Evolutionary conservation across 2,888 invertebrate species (phyloP).

Genomic region (Tenthredo scrophulariae): DNA sequence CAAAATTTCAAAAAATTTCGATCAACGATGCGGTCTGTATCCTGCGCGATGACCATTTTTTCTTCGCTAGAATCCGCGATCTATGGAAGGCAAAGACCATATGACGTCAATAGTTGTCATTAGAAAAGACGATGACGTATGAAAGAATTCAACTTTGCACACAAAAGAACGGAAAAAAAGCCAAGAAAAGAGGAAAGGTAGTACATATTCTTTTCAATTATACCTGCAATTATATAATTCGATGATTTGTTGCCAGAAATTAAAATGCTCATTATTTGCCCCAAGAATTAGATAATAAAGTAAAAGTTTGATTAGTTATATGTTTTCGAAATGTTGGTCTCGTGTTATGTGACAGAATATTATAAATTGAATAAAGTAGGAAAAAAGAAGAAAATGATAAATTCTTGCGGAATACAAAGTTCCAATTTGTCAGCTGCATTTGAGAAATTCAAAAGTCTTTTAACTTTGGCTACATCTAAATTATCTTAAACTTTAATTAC

Average conservation of each 20-base stretch:
- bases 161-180: not conserved
- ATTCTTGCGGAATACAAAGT: not conserved
- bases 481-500: constrained; percentile 15
- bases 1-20: too few relatives aligned
- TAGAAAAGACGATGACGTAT: too few relatives aligned
- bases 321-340: not conserved
- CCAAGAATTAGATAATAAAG: not conserved
- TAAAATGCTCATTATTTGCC: too few relatives aligned
- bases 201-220: too few relatives aligned
- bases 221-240: too few relatives aligned
- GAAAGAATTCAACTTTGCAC: too few relatives aligned
- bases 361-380: not conserved
- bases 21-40: too few relatives aligned
- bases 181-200: not conserved
- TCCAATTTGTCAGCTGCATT: constrained; percentile 32
- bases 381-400: not conserved
- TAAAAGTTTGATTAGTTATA: not conserved
- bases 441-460: constrained; percentile 6
- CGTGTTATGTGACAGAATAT: not conserved
- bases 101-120: too few relatives aligned
- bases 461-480: constrained; percentile 17
- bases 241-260: too few relatives aligned
- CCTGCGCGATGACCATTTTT: too few relatives aligned
- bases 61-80: too few relatives aligned
- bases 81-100: too few relatives aligned